A percentile compares a stretch with the other conserved stretches of the same genome.
Evolutionary conservation across 2,113 vertebrate genomes (phyloP).

Genomic region (Gallinago undulata): DNA sequence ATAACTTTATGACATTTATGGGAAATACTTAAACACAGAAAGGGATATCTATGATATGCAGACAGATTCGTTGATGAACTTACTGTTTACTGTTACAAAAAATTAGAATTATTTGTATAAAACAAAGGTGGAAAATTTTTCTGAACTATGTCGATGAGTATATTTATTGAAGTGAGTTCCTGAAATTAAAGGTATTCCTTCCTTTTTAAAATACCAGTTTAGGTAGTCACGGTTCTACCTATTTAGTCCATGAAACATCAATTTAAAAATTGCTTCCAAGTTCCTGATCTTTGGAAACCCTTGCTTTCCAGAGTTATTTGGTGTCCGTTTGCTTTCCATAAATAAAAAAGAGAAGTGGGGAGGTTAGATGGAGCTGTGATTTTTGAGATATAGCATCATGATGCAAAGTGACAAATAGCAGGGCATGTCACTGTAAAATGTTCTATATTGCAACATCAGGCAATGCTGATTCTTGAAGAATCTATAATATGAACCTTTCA

Average conservation of each 20-base stretch:
- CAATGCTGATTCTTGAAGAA: slow-evolving; percentile 67
- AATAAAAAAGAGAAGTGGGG: slow-evolving; percentile 15
- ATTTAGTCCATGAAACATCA: slow-evolving; percentile 39
- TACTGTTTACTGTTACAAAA: neutral
- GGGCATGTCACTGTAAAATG: slow-evolving; percentile 57
- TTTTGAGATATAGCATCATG: slow-evolving; percentile 63
- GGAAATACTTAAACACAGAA: slow-evolving; percentile 2
- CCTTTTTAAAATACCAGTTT: neutral
- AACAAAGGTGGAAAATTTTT: neutral
- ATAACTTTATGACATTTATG: neutral
- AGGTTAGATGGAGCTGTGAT: slow-evolving; percentile 17
- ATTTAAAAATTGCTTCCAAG: slow-evolving; percentile 51
- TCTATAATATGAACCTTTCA: slow-evolving; percentile 57
- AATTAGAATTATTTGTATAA: neutral
- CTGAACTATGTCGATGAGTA: neutral
- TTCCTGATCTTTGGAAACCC: slow-evolving; percentile 50
- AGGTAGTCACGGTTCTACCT: neutral
- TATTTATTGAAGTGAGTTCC: neutral
- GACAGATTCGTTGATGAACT: neutral
- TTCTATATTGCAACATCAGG: slow-evolving; percentile 51
- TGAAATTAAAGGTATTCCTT: neutral
- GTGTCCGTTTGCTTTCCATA: slow-evolving; percentile 47
- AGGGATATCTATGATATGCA: neutral
- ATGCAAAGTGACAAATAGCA: slow-evolving; percentile 66
- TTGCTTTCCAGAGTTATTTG: slow-evolving; percentile 40